A percentile compares a stretch with the other conserved stretches of the same genome.
Conservation (phyloP, 2,888 invertebrate species). For the Stictocephala bisonia region DNA sequence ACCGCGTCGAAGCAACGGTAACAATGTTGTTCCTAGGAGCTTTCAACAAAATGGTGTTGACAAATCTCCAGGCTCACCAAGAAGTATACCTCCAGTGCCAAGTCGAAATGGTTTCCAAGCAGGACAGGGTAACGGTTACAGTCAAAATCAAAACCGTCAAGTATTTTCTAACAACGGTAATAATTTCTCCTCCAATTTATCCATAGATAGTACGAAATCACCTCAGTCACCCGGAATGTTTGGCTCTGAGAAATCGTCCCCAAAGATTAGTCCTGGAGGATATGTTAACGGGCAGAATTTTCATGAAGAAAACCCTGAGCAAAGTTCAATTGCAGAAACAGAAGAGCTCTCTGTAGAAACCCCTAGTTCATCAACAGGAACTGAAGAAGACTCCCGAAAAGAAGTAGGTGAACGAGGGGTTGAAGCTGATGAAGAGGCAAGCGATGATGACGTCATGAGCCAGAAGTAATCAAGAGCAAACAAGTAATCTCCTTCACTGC, state of each 20-base stretch:
- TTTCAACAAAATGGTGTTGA: slow-evolving; percentile 23
- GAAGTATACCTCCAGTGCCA: slow-evolving; percentile 36
- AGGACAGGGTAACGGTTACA: slow-evolving; percentile 20
- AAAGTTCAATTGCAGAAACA: slow-evolving; percentile 41
- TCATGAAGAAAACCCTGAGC: slow-evolving; percentile 43
- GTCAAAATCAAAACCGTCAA: slow-evolving; percentile 38
- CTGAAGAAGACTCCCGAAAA: slow-evolving; percentile 56
- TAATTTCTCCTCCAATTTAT: slow-evolving; percentile 39
- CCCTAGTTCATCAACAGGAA: slow-evolving; percentile 58
- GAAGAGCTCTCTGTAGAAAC: slow-evolving; percentile 53
- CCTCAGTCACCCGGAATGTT: slow-evolving; percentile 24
- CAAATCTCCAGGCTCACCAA: slow-evolving; percentile 30
- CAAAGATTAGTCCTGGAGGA: slow-evolving; percentile 46
- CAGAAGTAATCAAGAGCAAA: slow-evolving; percentile 35
- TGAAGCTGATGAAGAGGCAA: slow-evolving; percentile 58
- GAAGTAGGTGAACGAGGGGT: slow-evolving; percentile 55
- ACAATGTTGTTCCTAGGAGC: slow-evolving; percentile 9
- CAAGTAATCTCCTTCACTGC: slow-evolving; percentile 48
- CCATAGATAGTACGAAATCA: slow-evolving; percentile 30
- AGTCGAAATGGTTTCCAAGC: slow-evolving; percentile 24
- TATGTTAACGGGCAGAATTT: slow-evolving; percentile 46
- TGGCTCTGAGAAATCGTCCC: slow-evolving; percentile 44
- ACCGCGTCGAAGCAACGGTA: slow-evolving; percentile 36
- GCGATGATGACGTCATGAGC: slow-evolving; percentile 52
- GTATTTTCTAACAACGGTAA: slow-evolving; percentile 18